Conservation (phyloP, 2,888 invertebrate genomes). For the Tipula lateralis region DNA sequence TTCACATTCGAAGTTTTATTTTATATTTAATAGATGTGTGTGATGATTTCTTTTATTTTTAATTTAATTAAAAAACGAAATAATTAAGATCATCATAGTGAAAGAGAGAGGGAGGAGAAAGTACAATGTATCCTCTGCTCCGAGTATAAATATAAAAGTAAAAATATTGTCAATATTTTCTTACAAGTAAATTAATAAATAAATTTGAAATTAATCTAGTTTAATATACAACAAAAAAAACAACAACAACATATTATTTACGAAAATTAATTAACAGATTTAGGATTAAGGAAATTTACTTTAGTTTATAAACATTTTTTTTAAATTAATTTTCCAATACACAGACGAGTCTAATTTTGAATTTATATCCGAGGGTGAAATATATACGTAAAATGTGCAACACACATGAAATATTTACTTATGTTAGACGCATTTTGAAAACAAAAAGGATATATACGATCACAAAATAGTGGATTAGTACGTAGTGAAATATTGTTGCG, state of each 20-base stretch:
- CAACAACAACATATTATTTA: neutral
- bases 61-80: neutral
- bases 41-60: neutral
- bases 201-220: slow-evolving; percentile 1
- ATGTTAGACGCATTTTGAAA: neutral
- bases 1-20: neutral
- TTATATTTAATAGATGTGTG: neutral
- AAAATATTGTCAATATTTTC: slow-evolving; percentile 7
- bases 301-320: neutral
- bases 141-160: neutral
- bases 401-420: neutral
- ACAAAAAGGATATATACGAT: neutral
- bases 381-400: neutral
- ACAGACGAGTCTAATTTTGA: neutral
- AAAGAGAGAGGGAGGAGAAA: neutral
- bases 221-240: neutral
- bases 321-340: neutral
- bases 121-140: neutral
- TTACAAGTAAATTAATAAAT: neutral
- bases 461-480: neutral
- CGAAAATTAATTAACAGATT: neutral
- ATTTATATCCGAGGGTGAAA: neutral
- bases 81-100: neutral
- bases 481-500: neutral
- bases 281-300: neutral